Conservation (phyloP, 2,888 invertebrate species). For the Toxonevra muliebris region DNA sequence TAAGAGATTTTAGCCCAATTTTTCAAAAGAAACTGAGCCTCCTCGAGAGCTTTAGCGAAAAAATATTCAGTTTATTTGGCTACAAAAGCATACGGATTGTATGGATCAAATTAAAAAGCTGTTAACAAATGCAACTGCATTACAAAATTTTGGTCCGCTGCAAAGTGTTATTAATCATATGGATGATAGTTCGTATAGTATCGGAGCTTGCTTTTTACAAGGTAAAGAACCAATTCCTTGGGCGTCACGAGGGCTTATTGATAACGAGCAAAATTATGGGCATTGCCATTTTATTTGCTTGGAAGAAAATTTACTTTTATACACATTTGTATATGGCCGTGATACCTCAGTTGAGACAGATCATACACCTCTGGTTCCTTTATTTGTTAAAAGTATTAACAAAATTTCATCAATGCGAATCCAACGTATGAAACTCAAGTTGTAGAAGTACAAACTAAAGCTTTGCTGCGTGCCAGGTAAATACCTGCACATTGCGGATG, state of each 20-base stretch:
- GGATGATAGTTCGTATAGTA: constrained; percentile 1
- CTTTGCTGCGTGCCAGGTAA: too few relatives aligned
- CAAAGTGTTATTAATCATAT: neutral
- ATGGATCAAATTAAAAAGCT: constrained; percentile 3
- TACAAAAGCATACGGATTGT: constrained; percentile 12
- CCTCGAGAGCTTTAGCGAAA: constrained; percentile 14
- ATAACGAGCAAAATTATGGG: too few relatives aligned
- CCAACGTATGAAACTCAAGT: too few relatives aligned
- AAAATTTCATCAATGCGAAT: too few relatives aligned
- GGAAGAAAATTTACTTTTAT: neutral
- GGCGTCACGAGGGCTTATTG: too few relatives aligned
- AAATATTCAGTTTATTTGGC: too few relatives aligned
- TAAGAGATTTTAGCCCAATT: constrained; percentile 38
- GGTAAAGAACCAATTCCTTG: too few relatives aligned
- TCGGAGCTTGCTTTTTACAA: too few relatives aligned
- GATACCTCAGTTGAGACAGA: neutral
- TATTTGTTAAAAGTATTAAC: too few relatives aligned
- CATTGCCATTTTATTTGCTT: neutral
- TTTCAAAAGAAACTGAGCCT: constrained; percentile 31
- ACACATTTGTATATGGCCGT: neutral
- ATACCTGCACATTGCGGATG: too few relatives aligned
- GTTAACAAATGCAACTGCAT: constrained; percentile 1
- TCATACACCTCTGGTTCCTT: too few relatives aligned
- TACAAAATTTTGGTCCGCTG: constrained; percentile 8
- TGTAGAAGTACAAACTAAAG: too few relatives aligned